A percentile compares a stretch with the other conserved stretches of the same genome.
Conservation (phyloP, 1,140 invertebrate genomes). For the Chymomyza costata region DNA sequence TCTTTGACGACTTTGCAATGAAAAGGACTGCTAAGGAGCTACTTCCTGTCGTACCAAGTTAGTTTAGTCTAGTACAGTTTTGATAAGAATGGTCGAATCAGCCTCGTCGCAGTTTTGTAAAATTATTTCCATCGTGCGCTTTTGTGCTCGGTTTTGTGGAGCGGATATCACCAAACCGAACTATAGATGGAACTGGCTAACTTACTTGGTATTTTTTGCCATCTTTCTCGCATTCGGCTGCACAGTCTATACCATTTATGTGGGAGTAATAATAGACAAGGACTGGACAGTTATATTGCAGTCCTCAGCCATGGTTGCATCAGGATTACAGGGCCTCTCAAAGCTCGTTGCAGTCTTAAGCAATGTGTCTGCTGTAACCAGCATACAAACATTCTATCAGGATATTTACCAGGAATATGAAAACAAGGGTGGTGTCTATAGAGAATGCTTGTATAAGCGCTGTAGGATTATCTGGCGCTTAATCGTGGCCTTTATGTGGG, state of each 20-base stretch:
- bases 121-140: conserved; percentile 7
- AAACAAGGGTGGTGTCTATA: conserved; percentile 4
- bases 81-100: conserved; percentile 18
- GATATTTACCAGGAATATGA: conserved; percentile 45
- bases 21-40: no score
- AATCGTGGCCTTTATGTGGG: conserved; percentile 19
- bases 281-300: conserved; percentile 17
- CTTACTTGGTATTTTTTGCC: not conserved
- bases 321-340: not conserved
- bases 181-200: conserved; percentile 6
- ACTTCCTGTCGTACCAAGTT: no score
- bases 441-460: conserved; percentile 28
- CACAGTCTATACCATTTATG: conserved; percentile 18
- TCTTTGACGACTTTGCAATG: no score
- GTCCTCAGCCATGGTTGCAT: conserved; percentile 5
- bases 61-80: no score
- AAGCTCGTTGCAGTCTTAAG: conserved; percentile 15
- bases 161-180: conserved; percentile 9
- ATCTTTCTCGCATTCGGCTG: not conserved
- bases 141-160: conserved; percentile 11
- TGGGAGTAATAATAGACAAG: not conserved
- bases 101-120: conserved; percentile 14
- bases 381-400: conserved; percentile 32
- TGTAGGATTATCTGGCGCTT: conserved; percentile 34
- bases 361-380: conserved; percentile 1